Base-by-base conservation (phyloP, 2,888 invertebrate genomes). In the Sarcophaga carnaria region DNA sequence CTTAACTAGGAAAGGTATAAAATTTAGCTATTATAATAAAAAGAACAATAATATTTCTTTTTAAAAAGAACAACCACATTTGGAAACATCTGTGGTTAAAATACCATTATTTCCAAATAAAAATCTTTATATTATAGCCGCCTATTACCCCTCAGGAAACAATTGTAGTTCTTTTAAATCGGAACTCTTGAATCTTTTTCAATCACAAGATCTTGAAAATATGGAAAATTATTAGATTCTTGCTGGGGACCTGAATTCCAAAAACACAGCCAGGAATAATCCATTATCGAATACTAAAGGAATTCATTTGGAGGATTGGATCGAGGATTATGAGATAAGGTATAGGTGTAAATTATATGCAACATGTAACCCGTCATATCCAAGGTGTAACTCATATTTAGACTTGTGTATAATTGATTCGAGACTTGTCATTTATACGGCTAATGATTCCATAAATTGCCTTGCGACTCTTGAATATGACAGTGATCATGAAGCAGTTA, bases 231-330 rank as follows among this genome's bases (percentile, higher is more conserved):
- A 64, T n/a, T 70, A 70, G 5, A 70, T 59, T 17, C 3, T 71
- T 3, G 67, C 47, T 47, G 67, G 67, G 11, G 67, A 67, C 47
- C 47, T 67, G n/a, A 67, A 67, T 67, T 71, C 59, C n/a, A 71
- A 59, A 59, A n/a, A 71, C 14, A 71, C 71, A n/a, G 59, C 0
- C 27, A 59, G 71, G 71, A 71, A 71, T n/a, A 71, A 71, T 14
- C 14, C 59, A 54, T 2, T 27, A 11, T 54, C 71, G 3, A 71
- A 71, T 45, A 71, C 71, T 59, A 71, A 71, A 59, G 54, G 71
- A 10, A 59, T 25, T 14, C 25, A 69, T 69, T 12, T 75, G 3
- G 47, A 78, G 20, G 60, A 69, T 14, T 69, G 77, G 63, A 27
- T 79, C 8, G 63, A 63, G 3, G 8, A 25, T n/a, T 62, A 78